Conservation (phyloP, 2,113 vertebrate genomes). For the Peromyscus maniculatus region DNA sequence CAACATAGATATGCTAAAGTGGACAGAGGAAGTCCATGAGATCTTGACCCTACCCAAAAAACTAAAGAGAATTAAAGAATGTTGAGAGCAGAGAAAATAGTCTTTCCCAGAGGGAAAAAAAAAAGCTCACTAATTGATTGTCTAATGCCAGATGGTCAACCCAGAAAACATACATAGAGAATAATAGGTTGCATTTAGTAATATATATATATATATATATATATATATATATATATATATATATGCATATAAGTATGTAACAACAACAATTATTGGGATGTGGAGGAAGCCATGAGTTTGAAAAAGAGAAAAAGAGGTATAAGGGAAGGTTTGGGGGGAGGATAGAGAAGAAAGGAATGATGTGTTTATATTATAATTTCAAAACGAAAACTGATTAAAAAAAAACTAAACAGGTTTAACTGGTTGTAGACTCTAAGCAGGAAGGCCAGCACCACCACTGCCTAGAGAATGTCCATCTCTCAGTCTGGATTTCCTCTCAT, state of each 20-base stretch:
- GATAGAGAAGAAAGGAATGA: not conserved
- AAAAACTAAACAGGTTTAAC: not conserved
- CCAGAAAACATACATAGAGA: not conserved
- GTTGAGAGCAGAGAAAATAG: not conserved
- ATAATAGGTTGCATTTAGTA: not conserved
- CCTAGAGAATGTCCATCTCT: not conserved
- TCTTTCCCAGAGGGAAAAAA: not conserved
- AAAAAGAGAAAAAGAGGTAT: no score
- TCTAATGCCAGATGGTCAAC: not conserved
- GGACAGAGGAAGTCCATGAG: not conserved
- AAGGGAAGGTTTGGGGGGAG: not conserved
- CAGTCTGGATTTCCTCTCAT: not conserved
- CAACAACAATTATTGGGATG: no score
- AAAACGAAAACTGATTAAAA: not conserved
- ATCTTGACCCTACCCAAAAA: not conserved
- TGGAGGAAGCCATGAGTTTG: not conserved
- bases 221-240: no score
- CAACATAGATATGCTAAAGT: not conserved
- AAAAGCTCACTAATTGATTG: not conserved
- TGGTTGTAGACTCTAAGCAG: not conserved
- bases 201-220: no score
- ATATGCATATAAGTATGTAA: not conserved
- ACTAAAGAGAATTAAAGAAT: not conserved
- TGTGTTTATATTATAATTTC: not conserved
- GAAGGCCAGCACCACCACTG: not conserved